These are phyloP conservation scores for Pseudorectes ferrugineus DNA, from an alignment of 2,113 vertebrate genomes.

Conservation along the genomic window DNA sequence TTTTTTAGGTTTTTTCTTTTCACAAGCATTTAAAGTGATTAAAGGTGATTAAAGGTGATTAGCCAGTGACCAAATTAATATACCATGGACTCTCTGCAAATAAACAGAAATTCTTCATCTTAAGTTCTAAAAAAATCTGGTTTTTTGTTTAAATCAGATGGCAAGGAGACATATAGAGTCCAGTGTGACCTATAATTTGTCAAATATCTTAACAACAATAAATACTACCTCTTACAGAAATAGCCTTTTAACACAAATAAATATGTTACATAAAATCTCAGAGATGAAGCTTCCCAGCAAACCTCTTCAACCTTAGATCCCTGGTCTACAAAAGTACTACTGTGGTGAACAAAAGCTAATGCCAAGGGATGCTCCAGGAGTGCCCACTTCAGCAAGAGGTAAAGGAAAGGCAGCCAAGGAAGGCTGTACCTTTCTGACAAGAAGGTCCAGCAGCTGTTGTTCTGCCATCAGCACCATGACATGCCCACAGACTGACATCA, in stretches of 20 bases:
- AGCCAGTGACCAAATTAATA: background rate
- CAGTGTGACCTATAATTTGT: background rate
- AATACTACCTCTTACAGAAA: background rate
- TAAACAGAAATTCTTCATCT: background rate
- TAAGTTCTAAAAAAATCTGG: background rate
- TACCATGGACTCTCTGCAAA: background rate
- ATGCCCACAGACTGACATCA: fast-evolving
- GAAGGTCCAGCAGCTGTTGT: background rate
- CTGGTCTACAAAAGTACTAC: background rate
- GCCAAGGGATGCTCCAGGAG: background rate
- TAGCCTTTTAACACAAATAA: background rate
- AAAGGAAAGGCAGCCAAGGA: fast-evolving
- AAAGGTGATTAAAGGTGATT: background rate
- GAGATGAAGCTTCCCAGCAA: background rate
- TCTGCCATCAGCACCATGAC: background rate
- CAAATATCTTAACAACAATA: background rate
- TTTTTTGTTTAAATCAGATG: background rate
- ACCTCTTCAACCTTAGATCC: background rate
- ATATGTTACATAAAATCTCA: background rate
- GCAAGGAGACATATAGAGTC: background rate
- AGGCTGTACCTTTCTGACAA: background rate
- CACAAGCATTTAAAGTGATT: background rate
- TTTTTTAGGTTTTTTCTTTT: background rate
- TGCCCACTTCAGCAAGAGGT: fast-evolving
- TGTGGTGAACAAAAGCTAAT: background rate